Evolutionary conservation across 2,113 vertebrate genomes (phyloP).

Genomic region (Pomatostomus ruficeps): DNA sequence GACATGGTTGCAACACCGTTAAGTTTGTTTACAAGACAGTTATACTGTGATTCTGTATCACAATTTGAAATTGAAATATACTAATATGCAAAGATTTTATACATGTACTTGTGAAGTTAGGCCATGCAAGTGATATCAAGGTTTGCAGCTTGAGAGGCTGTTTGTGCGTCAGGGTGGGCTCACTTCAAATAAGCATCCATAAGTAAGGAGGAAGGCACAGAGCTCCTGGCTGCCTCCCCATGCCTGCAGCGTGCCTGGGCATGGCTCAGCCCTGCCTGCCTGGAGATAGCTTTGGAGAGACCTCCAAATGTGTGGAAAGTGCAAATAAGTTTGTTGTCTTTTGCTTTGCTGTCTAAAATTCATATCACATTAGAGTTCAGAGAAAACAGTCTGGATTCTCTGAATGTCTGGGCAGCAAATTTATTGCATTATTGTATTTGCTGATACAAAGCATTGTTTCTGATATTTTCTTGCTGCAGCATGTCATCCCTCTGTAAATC

Average conservation of each 20-base stretch:
- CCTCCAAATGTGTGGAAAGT: neutral
- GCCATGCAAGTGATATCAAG: neutral
- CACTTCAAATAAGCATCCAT: neutral
- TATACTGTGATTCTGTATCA: neutral
- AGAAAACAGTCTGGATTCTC: neutral
- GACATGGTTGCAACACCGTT: neutral
- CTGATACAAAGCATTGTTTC: neutral
- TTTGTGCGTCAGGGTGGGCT: rapidly evolving
- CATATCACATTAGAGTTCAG: neutral
- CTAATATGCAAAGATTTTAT: neutral
- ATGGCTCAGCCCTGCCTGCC: neutral
- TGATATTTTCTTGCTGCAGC: neutral
- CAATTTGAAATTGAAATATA: neutral
- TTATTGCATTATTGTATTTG: neutral
- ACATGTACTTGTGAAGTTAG: neutral
- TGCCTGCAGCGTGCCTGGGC: rapidly evolving
- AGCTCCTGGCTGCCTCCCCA: neutral
- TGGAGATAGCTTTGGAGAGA: neutral
- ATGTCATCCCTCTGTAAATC: neutral
- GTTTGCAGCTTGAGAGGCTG: neutral
- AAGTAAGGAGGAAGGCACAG: neutral
- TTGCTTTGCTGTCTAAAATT: neutral
- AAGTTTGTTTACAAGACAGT: neutral
- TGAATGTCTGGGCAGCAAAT: neutral
- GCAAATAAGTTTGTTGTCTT: neutral